phyloP scores from a whole-genome alignment of 2,113 vertebrate species.

The Perca flavescens region DNA sequence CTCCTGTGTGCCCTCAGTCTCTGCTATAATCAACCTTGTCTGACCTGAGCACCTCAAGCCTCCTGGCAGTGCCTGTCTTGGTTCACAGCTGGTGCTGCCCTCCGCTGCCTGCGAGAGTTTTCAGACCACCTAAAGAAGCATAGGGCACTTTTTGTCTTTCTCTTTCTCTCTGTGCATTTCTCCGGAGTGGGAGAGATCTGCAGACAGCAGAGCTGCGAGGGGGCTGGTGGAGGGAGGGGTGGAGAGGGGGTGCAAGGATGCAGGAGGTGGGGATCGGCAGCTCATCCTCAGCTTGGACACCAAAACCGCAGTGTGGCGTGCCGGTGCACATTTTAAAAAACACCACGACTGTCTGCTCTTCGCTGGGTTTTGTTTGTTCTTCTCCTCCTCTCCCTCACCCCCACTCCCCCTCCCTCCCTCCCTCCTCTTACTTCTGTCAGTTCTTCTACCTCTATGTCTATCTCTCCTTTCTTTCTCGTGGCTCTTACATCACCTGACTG shows the following conservation, averaged over 20 bases:
- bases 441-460: constrained; percentile 44
- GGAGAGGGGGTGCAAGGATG: constrained; percentile 22
- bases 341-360: constrained; percentile 61
- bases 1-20: constrained; percentile 26
- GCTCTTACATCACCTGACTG: constrained; percentile 82
- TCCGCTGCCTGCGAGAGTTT: constrained; percentile 23
- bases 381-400: constrained; percentile 9
- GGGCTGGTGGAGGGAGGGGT: constrained; percentile 18
- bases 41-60: constrained; percentile 52
- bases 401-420: background rate
- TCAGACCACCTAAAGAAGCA: constrained; percentile 58
- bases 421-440: constrained; percentile 54
- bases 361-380: constrained; percentile 61
- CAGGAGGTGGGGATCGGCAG: constrained; percentile 63
- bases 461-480: constrained; percentile 41
- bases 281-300: constrained; percentile 74
- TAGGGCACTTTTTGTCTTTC: constrained; percentile 43
- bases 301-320: constrained; percentile 86
- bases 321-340: constrained; percentile 85
- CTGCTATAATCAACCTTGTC: constrained; percentile 53
- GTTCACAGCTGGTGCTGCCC: constrained; percentile 38
- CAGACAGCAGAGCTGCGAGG: constrained; percentile 61
- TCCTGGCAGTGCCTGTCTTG: constrained; percentile 37
- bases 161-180: constrained; percentile 56
- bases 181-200: constrained; percentile 41